Conservation (phyloP, 2,888 invertebrate genomes). For the Euphydryas editha region DNA sequence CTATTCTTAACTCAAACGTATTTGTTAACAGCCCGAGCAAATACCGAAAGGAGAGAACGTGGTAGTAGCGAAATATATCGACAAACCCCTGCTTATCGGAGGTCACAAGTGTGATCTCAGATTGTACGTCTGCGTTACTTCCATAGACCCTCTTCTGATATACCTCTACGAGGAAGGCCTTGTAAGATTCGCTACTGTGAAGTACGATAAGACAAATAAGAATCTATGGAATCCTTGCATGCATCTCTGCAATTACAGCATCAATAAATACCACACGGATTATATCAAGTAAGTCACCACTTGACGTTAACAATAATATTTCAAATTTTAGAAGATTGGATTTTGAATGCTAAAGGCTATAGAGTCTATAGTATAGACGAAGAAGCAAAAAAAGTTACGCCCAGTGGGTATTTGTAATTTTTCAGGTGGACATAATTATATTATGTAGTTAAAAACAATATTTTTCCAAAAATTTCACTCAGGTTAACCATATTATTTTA, state of each 20-base stretch:
- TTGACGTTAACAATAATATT: not conserved
- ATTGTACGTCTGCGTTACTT: constrained; percentile 96
- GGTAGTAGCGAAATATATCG: constrained; percentile 95
- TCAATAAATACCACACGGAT: constrained; percentile 98
- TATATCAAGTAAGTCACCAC: constrained; percentile 93
- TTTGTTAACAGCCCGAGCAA: constrained; percentile 89
- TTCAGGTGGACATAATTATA: too few relatives aligned
- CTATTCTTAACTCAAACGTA: constrained; percentile 11
- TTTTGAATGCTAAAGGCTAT: too few relatives aligned
- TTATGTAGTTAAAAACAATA: too few relatives aligned
- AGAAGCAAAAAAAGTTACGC: too few relatives aligned
- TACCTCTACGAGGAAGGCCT: constrained; percentile 98
- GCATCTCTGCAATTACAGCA: constrained; percentile 99
- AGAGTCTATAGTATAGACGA: too few relatives aligned
- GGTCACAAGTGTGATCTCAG: constrained; percentile 98
- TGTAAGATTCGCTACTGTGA: constrained; percentile 97
- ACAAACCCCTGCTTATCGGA: constrained; percentile 93
- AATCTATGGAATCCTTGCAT: constrained; percentile 98
- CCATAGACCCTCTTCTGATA: constrained; percentile 95
- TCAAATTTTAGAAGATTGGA: too few relatives aligned
- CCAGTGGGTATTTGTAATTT: too few relatives aligned
- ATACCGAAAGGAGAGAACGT: constrained; percentile 95
- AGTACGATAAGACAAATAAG: constrained; percentile 95
- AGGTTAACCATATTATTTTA: too few relatives aligned
- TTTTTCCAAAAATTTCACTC: too few relatives aligned